These are phyloP conservation scores for Rattus norvegicus DNA, from an alignment of 2,113 vertebrate species.

Conservation along the genomic window DNA sequence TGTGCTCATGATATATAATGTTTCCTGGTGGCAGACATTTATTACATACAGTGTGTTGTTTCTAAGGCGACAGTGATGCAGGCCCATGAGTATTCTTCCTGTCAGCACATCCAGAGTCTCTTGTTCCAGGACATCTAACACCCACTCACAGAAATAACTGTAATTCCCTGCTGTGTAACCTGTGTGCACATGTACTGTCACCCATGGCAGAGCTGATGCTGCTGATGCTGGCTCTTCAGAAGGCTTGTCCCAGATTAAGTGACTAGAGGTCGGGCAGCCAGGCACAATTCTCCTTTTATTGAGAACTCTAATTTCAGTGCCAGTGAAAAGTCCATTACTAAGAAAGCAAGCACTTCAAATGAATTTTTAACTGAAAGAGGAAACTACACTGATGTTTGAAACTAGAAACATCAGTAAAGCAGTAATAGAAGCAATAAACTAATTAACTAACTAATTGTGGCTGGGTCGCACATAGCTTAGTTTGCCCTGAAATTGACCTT, in stretches of 20 bases:
- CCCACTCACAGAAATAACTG: neutral
- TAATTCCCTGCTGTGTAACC: neutral
- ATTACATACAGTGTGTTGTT: neutral
- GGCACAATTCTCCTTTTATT: neutral
- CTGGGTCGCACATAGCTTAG: neutral
- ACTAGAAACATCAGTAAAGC: neutral
- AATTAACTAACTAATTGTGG: neutral
- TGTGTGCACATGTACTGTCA: neutral
- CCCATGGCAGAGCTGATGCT: rapidly evolving
- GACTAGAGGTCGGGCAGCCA: neutral
- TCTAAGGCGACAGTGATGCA: neutral
- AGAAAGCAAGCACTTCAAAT: constrained; percentile 30
- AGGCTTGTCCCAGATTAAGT: neutral
- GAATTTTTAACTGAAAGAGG: constrained; percentile 48
- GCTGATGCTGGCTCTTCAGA: neutral
- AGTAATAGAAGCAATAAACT: neutral
- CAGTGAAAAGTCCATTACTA: constrained; percentile 3
- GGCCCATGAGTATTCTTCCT: neutral
- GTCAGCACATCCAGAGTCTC: neutral
- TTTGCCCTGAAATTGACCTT: neutral
- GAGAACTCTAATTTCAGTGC: neutral
- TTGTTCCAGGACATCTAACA: neutral
- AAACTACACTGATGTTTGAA: constrained; percentile 22
- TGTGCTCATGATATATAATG: no score
- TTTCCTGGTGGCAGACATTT: neutral